Percentiles rank a stretch among this genome's conserved stretches.
phyloP scores from a whole-genome alignment of 23 tunicate species.

The Styela plicata region DNA sequence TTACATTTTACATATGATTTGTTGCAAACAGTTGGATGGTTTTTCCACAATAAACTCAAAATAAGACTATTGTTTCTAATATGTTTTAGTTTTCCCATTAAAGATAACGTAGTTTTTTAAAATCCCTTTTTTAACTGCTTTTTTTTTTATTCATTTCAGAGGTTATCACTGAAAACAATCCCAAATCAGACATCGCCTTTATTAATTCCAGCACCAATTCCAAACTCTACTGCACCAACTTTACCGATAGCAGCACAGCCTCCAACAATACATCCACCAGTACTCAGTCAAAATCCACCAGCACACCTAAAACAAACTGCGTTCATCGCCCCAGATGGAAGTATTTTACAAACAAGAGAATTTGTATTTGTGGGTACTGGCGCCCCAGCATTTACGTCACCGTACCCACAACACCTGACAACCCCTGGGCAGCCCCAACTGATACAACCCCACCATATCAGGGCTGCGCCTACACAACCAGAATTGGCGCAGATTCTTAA shows the following conservation, averaged over 20 bases:
- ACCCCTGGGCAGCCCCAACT: neutral
- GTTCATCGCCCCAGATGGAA: slow-evolving; percentile 40
- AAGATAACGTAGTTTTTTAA: no score
- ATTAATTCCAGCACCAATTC: slow-evolving; percentile 18
- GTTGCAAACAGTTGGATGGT: no score
- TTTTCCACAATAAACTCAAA: no score
- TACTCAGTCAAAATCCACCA: slow-evolving; percentile 21
- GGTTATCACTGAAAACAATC: slow-evolving; percentile 50
- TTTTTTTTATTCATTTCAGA: no score
- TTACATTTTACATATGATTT: no score
- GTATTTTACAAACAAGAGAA: slow-evolving; percentile 58
- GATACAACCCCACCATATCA: neutral
- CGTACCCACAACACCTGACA: neutral
- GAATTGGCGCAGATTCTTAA: slow-evolving; percentile 6
- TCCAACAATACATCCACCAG: neutral
- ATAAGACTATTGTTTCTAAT: no score
- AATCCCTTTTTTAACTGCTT: no score
- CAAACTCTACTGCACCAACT: slow-evolving; percentile 1
- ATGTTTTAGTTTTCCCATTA: no score
- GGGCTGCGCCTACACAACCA: neutral
- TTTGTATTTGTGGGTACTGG: slow-evolving; percentile 54
- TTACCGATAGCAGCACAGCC: slow-evolving; percentile 34
- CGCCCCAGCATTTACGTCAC: neutral
- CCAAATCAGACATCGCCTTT: slow-evolving; percentile 21
- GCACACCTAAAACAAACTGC: slow-evolving; percentile 62